These are phyloP conservation scores for Syrmaticus mikado DNA, from an alignment of 2,113 vertebrate genomes.

Conservation along the genomic window DNA sequence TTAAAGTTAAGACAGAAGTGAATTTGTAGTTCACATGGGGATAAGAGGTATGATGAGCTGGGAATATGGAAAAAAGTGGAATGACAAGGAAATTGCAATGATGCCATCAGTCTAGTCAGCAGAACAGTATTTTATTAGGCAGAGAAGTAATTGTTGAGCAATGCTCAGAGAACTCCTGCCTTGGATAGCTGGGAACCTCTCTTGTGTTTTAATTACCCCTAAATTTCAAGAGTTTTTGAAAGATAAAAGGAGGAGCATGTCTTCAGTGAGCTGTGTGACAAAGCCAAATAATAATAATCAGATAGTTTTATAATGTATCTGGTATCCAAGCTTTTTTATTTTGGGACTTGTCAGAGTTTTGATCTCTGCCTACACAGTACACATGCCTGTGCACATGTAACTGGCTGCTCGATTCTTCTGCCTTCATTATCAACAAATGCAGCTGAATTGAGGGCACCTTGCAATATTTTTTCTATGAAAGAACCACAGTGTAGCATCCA, in stretches of 20 bases:
- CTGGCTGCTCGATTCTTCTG: neutral
- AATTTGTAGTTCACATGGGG: constrained; percentile 18
- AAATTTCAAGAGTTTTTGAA: constrained; percentile 7
- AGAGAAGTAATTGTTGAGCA: constrained; percentile 60
- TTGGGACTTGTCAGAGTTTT: neutral
- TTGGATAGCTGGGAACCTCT: constrained; percentile 25
- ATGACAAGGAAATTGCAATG: constrained; percentile 21
- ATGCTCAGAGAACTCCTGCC: constrained; percentile 18
- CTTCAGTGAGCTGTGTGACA: neutral
- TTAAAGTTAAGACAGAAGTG: neutral
- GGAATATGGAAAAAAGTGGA: constrained; percentile 16
- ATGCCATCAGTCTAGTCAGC: constrained; percentile 65
- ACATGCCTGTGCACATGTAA: neutral
- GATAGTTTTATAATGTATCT: neutral
- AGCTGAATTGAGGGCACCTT: neutral
- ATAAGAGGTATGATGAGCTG: constrained; percentile 23
- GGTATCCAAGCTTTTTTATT: neutral
- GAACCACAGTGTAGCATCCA: neutral
- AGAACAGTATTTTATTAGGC: constrained; percentile 53
- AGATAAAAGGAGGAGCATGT: constrained; percentile 3
- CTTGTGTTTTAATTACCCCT: constrained; percentile 11
- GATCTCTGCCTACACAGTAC: neutral
- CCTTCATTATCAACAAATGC: neutral
- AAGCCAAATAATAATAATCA: constrained; percentile 2
- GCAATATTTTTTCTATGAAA: neutral